phyloP scores from a whole-genome alignment of 2,797 vertebrate species.

The Chrosomus eos region DNA sequence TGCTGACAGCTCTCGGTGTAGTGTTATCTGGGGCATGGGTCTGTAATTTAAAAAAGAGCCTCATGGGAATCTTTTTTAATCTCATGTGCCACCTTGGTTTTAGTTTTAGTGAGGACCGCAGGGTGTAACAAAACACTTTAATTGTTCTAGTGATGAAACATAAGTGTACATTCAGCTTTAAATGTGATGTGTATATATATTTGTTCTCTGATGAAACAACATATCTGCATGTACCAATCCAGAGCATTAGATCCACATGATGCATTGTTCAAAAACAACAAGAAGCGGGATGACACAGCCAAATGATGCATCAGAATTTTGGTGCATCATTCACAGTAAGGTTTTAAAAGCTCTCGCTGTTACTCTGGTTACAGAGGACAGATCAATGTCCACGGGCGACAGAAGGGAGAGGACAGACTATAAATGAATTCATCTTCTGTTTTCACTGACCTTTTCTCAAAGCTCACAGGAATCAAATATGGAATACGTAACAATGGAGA shows the following conservation, averaged over 20 bases:
- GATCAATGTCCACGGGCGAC: slow-evolving; percentile 56
- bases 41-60: slow-evolving; percentile 54
- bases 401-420: slow-evolving; percentile 60
- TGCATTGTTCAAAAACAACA: slow-evolving; percentile 48
- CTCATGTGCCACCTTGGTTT: slow-evolving; percentile 74
- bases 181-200: slow-evolving; percentile 35
- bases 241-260: slow-evolving; percentile 39
- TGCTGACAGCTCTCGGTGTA: slow-evolving; percentile 57
- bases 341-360: slow-evolving; percentile 51
- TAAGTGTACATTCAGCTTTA: slow-evolving; percentile 53
- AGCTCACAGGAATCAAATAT: slow-evolving; percentile 57
- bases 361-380: slow-evolving; percentile 55
- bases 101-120: slow-evolving; percentile 68
- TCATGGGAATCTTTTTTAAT: slow-evolving; percentile 29
- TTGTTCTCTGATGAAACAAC: slow-evolving; percentile 44
- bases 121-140: slow-evolving; percentile 63
- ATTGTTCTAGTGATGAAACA: slow-evolving; percentile 55
- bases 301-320: slow-evolving; percentile 44
- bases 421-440: slow-evolving; percentile 61
- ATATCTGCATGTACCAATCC: slow-evolving; percentile 36
- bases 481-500: slow-evolving; percentile 54
- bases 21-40: slow-evolving; percentile 42
- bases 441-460: slow-evolving; percentile 62
- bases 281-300: slow-evolving; percentile 53
- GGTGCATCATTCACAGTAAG: slow-evolving; percentile 48